Base-by-base conservation (phyloP, 2,888 invertebrate genomes). In the Diarsia brunnea region DNA sequence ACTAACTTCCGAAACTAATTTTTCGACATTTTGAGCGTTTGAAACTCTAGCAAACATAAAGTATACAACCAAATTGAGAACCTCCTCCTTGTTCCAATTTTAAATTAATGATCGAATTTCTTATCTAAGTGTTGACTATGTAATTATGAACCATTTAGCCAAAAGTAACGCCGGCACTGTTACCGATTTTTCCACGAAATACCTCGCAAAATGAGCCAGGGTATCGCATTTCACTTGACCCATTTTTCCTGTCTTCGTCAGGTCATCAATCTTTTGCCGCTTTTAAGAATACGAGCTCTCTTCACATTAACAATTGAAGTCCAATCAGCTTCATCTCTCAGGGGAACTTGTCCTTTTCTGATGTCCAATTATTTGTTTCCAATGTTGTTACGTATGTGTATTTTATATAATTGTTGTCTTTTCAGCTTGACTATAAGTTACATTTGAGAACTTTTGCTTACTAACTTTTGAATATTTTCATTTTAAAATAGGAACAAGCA, bases 251-350 rank as follows among this genome's bases (percentile, higher is more conserved):
- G 64, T 71, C 69, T 58, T 63, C 74, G 21, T 38, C 65, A 64
- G 61, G 70, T 71, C 79, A 85, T 87, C 81, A 79, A 87, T 86
- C 84, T 85, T 71, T 61, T 47, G 61, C 55, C 71, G 69, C 72
- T 76, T 79, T 80, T 75, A 73, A 84, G 79, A 87, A 82, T 74
- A 68, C 65, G 72, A 74, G 68, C 43, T 77, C 58, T 70, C 45
- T 70, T 61, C 74, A 72, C 61, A 76, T 81, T 83, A 85, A 76
- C 78, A 78, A 84, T 85, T 79, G 84, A 69, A 81, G 81, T 72
- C 78, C 79, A 85, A 87, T 78, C 81, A 81, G 75, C 66, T 64
- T 63, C 21, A 43, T 60, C 53, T 61, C 73, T 63, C 51, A 4
- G 45, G 73, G 70, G 58, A 66, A 38, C 65, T 71, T 71, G 64